Conservation (phyloP, 2,113 vertebrate species). For the Ciconia maguari region DNA sequence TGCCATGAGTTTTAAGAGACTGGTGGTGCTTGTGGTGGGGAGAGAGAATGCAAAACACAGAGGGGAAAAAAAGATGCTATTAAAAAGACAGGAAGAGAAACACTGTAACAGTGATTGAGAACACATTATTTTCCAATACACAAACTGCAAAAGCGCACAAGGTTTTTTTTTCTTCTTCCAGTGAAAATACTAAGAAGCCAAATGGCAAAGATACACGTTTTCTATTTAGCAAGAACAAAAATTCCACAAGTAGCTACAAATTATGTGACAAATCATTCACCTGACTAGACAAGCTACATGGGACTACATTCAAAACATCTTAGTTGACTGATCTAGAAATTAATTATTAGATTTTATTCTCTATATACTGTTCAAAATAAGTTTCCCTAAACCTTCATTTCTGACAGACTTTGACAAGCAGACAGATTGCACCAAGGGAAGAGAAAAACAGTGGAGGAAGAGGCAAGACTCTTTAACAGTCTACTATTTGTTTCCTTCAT, state of each 20-base stretch:
- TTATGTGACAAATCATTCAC: neutral
- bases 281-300: neutral
- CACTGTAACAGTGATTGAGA: neutral
- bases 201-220: neutral
- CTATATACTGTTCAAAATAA: neutral
- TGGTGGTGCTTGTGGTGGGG: neutral
- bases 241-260: neutral
- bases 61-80: neutral
- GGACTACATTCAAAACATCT: neutral
- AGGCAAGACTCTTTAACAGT: neutral
- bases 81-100: conserved; percentile 26
- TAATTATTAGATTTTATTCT: neutral
- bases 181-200: neutral
- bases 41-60: neutral
- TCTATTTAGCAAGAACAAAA: neutral
- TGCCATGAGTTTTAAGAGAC: neutral
- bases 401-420: neutral
- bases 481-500: neutral
- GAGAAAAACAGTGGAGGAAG: neutral
- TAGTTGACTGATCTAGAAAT: neutral
- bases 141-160: neutral
- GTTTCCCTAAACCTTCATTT: neutral
- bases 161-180: conserved; percentile 1
- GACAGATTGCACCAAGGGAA: neutral
- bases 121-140: conserved; percentile 37